Evolutionary conservation across 2,113 vertebrate species (phyloP).

Genomic region (Scolopax mira): DNA sequence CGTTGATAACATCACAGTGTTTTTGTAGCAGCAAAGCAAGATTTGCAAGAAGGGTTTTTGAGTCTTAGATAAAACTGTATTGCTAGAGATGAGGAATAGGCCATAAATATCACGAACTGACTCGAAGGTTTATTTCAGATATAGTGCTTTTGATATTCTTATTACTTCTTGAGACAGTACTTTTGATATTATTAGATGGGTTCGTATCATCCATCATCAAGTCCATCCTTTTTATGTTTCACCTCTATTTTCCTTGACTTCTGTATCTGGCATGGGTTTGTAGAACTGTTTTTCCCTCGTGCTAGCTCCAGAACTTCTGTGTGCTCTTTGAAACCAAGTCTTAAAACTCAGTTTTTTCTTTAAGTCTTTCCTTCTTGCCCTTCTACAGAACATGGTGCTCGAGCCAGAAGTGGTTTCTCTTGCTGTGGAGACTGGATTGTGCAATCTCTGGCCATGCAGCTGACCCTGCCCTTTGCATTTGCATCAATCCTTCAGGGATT

Average conservation of each 20-base stretch:
- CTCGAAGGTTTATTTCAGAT: background rate
- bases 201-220: background rate
- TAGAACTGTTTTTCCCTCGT: background rate
- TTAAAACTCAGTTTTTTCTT: background rate
- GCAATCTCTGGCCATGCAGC: background rate
- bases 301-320: background rate
- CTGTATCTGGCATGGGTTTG: background rate
- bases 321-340: background rate
- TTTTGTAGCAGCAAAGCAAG: background rate
- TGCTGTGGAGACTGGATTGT: background rate
- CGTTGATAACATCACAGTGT: no score
- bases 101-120: background rate
- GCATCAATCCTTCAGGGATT: background rate
- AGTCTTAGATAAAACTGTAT: background rate
- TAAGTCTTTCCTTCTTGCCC: background rate
- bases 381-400: background rate
- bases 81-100: background rate
- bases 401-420: background rate
- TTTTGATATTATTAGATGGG: background rate
- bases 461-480: background rate
- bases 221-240: background rate
- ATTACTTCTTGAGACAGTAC: background rate
- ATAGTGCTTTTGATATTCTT: no score
- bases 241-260: background rate
- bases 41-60: background rate